These are phyloP conservation scores for Drosophila micromelanica DNA, from an alignment of 1,140 invertebrate genomes.

Conservation along the genomic window DNA sequence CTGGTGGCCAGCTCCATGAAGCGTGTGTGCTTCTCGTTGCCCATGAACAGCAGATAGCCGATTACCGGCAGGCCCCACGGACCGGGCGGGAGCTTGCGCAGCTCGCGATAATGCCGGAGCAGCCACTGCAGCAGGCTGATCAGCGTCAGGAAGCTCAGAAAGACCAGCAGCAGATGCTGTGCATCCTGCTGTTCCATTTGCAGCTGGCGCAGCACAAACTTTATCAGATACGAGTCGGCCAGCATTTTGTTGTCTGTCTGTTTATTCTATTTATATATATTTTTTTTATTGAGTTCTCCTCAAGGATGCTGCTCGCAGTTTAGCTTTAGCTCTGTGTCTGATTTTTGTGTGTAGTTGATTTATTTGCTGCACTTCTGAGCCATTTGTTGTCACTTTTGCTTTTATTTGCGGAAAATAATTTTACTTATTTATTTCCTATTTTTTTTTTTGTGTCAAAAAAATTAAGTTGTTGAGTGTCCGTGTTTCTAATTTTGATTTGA, in stretches of 20 bases:
- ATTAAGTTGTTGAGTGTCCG: neutral
- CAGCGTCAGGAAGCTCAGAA: constrained; percentile 85
- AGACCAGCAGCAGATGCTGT: constrained; percentile 85
- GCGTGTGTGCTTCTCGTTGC: constrained; percentile 90
- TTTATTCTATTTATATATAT: neutral
- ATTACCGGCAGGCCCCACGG: constrained; percentile 93
- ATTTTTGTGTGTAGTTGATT: constrained; percentile 8
- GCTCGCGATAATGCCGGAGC: constrained; percentile 85
- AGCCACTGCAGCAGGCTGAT: constrained; percentile 86
- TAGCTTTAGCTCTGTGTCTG: neutral
- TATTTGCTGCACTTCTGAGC: constrained; percentile 50
- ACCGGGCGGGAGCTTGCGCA: constrained; percentile 90
- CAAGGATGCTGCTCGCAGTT: neutral
- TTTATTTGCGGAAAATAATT: constrained; percentile 22
- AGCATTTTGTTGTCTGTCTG: constrained; percentile 53
- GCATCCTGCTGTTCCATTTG: constrained; percentile 65
- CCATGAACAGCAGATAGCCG: constrained; percentile 92
- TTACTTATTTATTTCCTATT: no score
- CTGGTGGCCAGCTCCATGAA: constrained; percentile 90
- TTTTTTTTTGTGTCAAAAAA: no score
- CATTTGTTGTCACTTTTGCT: constrained; percentile 62
- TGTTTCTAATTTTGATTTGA: neutral
- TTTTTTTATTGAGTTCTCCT: no score
- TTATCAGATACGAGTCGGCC: constrained; percentile 78
- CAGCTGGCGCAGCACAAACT: constrained; percentile 72